phyloP scores from a whole-genome alignment of 2,888 invertebrate genomes.

The Penaeus monodon region DNA sequence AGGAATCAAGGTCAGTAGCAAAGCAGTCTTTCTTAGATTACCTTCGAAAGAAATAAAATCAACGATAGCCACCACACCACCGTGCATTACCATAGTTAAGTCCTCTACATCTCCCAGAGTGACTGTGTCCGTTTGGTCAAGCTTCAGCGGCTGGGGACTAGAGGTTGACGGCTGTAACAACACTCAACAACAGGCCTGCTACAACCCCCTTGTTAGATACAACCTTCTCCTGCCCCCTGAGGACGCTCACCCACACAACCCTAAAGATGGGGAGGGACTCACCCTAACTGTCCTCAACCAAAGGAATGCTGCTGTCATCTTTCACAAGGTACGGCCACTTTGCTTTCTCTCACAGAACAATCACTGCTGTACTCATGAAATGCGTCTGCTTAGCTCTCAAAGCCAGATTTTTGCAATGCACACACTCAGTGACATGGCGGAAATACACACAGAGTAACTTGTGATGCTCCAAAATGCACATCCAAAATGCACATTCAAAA shows the following conservation, averaged over 20 bases:
- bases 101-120: too few species aligned
- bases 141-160: conserved; percentile 23
- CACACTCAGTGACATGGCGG: too few species aligned
- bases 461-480: too few species aligned
- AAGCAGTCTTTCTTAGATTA: too few species aligned
- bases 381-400: neutral
- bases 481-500: too few species aligned
- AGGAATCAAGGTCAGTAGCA: too few species aligned
- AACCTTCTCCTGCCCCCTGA: neutral
- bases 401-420: neutral
- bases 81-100: too few species aligned
- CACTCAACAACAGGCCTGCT: neutral
- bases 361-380: neutral
- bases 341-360: neutral
- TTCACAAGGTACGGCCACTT: conserved; percentile 29
- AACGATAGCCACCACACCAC: too few species aligned
- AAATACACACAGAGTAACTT: too few species aligned
- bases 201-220: neutral
- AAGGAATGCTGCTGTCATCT: conserved; percentile 10
- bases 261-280: conserved; percentile 15
- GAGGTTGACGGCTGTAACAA: neutral
- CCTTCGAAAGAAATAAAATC: too few species aligned
- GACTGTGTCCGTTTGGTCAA: conserved; percentile 4
- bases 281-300: conserved; percentile 41
- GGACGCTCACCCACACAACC: neutral